phyloP scores from a whole-genome alignment of 2,888 invertebrate genomes.

The Eupelmus urozonus region DNA sequence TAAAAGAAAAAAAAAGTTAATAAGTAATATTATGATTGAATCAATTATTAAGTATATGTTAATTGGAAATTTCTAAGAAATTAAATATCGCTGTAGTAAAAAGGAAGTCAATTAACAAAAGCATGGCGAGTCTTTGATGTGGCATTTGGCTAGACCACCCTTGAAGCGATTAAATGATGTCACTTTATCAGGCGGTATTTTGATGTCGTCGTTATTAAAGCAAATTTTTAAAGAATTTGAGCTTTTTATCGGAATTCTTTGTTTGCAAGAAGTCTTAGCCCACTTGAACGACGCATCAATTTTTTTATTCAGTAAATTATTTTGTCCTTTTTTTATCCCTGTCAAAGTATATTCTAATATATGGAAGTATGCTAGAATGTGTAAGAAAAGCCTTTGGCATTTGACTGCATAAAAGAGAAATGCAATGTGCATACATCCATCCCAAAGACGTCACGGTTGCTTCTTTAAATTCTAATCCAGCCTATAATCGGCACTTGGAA shows the following conservation, averaged over 20 bases:
- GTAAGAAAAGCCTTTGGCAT: too few relatives aligned
- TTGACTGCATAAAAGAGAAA: constrained; percentile 24
- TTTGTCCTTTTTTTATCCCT: too few relatives aligned
- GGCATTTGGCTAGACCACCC: constrained; percentile 16
- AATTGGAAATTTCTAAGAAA: too few relatives aligned
- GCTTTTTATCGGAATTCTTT: constrained; percentile 6
- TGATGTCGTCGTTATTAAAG: constrained; percentile 5
- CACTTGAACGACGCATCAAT: not conserved
- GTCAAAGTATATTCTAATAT: too few relatives aligned
- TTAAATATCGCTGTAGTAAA: too few relatives aligned
- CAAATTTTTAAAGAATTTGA: constrained; percentile 3
- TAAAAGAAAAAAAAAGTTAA: too few relatives aligned
- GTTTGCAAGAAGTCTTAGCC: constrained; percentile 9
- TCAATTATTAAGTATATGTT: too few relatives aligned
- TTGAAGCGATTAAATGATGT: constrained; percentile 11
- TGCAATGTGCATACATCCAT: too few relatives aligned
- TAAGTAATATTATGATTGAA: too few relatives aligned
- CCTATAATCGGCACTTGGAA: constrained; percentile 31
- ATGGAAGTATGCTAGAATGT: too few relatives aligned
- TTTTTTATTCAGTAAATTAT: constrained; percentile 10
- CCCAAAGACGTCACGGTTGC: not conserved
- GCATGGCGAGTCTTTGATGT: constrained; percentile 39
- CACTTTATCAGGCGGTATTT: not conserved
- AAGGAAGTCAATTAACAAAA: constrained; percentile 43
- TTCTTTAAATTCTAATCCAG: constrained; percentile 52